Evolutionary conservation across 64 coral and sea anemone genomes (phyloP), one percentile per base, ranked within the genome.

Genomic region (Montipora efflorescens): DNA sequence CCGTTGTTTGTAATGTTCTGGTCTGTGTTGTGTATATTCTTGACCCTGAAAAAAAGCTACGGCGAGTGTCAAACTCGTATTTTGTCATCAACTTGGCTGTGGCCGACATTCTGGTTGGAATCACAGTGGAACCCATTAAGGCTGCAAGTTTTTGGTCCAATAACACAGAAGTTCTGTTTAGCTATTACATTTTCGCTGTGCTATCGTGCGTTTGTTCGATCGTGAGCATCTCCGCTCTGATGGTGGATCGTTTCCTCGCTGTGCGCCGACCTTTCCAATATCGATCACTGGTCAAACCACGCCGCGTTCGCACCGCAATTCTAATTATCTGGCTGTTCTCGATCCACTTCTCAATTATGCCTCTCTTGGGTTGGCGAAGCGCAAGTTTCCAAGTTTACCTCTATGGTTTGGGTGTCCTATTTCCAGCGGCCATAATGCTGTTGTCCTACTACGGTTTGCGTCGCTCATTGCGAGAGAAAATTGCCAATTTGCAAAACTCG

Each of bases 131-230:
- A 4, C 96, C 96, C 8, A 88, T 98, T 53, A 98, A 98, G 48
- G 96, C 96, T 0, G 93, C 96, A 19, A 95, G 93, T 36, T 95
- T 88, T 47, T 98, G 96, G 96, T 50, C 84, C 2, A 89, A 84
- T 1, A 95, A 95, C 68, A 88, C 75, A 1, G 84, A 89, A 3
- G 77, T 98, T 3, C 80, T 95, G 12, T 98, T 98, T 76, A 79
- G 82, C 1, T 98, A 92, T 45, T 98, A 95, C 47, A 87, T 98
- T 3, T 89, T 98, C 44, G 96, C 96, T 36, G 89, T 94, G 52
- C 55, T 98, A 50, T 98, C 96, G 2, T 98, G 96, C 82, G 84
- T 95, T 59, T 98, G 96, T 5, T 98, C 96, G 20, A 98, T 98
- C 47, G 25, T 92, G 67, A 95, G 92, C 57, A 98, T 98, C n/a